phyloP scores from a whole-genome alignment of 2,797 vertebrate species.

The Trachurus trachurus region DNA sequence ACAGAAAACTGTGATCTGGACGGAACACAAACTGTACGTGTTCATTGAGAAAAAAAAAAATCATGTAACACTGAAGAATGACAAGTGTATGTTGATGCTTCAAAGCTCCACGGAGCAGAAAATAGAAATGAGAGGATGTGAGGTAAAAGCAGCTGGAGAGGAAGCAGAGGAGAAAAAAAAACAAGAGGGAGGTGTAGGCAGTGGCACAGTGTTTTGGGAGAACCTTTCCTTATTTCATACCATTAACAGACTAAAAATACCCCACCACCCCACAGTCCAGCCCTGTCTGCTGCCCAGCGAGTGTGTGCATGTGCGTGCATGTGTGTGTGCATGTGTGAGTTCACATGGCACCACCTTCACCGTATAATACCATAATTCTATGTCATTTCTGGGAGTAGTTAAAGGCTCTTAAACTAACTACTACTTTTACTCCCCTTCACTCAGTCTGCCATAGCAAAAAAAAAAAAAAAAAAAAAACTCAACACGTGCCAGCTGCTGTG shows the following conservation, averaged over 20 bases:
- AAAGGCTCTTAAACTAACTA: slow-evolving; percentile 78
- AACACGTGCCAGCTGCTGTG: slow-evolving; percentile 58
- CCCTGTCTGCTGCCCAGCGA: slow-evolving; percentile 57
- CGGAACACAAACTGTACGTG: not conserved
- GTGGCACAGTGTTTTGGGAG: slow-evolving; percentile 29
- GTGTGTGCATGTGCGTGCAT: slow-evolving; percentile 27
- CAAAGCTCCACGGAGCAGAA: not conserved
- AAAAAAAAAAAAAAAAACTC: slow-evolving; percentile 18
- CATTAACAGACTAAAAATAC: slow-evolving; percentile 74
- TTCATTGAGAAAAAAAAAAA: slow-evolving; percentile 10
- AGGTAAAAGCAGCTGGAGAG: not conserved
- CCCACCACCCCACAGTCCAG: slow-evolving; percentile 42
- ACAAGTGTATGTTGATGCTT: slow-evolving; percentile 7
- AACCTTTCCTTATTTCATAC: slow-evolving; percentile 58
- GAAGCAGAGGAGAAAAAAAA: slow-evolving; percentile 23
- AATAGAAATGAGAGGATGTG: slow-evolving; percentile 19
- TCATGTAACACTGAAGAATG: not conserved
- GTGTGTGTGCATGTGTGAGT: slow-evolving; percentile 37
- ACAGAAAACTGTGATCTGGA: too few relatives aligned
- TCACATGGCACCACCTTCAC: slow-evolving; percentile 63
- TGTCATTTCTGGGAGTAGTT: slow-evolving; percentile 77
- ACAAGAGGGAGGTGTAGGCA: slow-evolving; percentile 31
- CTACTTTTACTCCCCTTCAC: slow-evolving; percentile 68
- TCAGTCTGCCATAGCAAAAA: slow-evolving; percentile 40
- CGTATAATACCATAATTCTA: slow-evolving; percentile 79